These are phyloP conservation scores for Gambusia affinis DNA, from an alignment of 2,113 vertebrate genomes.

Conservation along the genomic window DNA sequence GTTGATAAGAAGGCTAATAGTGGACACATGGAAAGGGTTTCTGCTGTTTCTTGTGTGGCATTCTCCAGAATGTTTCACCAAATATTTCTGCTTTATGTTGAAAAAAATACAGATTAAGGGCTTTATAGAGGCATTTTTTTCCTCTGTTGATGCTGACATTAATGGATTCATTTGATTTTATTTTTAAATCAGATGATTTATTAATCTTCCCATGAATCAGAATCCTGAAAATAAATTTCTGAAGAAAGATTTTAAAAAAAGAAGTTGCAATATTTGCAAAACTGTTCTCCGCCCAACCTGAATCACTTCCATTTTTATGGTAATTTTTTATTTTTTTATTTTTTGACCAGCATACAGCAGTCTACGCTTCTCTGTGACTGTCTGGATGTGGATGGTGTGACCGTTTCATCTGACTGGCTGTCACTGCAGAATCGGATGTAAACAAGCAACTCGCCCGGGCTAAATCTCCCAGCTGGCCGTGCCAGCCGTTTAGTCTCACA, in stretches of 20 bases:
- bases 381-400: not conserved
- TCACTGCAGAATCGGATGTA: slow-evolving; percentile 17
- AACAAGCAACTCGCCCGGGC: slow-evolving; percentile 13
- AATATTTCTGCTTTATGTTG: too few species aligned
- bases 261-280: not conserved
- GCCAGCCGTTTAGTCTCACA: slow-evolving; percentile 14
- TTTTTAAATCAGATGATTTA: not conserved
- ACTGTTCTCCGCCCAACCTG: not conserved
- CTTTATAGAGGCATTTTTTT: not conserved
- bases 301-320: not conserved
- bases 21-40: not conserved
- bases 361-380: too few species aligned
- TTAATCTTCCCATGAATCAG: too few species aligned
- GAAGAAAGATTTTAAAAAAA: not conserved
- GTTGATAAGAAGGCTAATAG: not conserved
- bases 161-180: not conserved
- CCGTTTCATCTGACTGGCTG: not conserved
- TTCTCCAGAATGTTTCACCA: too few species aligned
- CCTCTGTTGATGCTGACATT: not conserved
- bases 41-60: not conserved
- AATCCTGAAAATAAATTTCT: too few species aligned
- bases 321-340: too few species aligned
- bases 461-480: slow-evolving; percentile 14
- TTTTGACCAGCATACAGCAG: not conserved
- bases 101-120: not conserved